phyloP scores from a whole-genome alignment of 2,113 vertebrate species.

The Corydoras sp. region DNA sequence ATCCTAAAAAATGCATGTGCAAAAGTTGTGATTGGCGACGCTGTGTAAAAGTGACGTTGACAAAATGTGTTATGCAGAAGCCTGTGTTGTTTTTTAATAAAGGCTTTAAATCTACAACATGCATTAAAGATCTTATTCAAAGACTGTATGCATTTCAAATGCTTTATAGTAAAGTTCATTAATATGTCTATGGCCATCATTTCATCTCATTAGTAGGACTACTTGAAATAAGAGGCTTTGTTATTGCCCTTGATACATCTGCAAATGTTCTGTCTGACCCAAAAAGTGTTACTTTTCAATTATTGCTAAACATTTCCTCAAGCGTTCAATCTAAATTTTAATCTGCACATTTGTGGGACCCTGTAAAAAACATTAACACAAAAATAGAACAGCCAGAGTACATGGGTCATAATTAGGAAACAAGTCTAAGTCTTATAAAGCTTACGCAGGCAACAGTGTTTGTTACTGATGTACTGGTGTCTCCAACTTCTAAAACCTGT shows the following conservation, averaged over 20 bases:
- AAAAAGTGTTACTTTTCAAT: conserved; percentile 33
- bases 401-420: neutral
- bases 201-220: conserved; percentile 27
- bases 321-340: conserved; percentile 41
- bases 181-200: conserved; percentile 15
- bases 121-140: neutral
- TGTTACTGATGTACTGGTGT: no score
- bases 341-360: conserved; percentile 1
- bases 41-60: conserved; percentile 40
- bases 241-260: conserved; percentile 36
- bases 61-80: conserved; percentile 47
- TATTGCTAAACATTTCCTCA: conserved; percentile 38
- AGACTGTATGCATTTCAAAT: neutral
- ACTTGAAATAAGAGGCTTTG: conserved; percentile 20
- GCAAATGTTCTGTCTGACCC: conserved; percentile 36
- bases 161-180: conserved; percentile 2
- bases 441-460: no score
- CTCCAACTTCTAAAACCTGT: no score
- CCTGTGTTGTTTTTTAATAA: conserved; percentile 69
- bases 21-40: conserved; percentile 53
- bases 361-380: neutral
- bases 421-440: no score
- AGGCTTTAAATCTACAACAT: conserved; percentile 41
- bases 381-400: neutral
- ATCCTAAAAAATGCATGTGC: conserved; percentile 64